Base-by-base conservation (phyloP, 2,797 vertebrate species). In the Brachymystax lenok region DNA sequence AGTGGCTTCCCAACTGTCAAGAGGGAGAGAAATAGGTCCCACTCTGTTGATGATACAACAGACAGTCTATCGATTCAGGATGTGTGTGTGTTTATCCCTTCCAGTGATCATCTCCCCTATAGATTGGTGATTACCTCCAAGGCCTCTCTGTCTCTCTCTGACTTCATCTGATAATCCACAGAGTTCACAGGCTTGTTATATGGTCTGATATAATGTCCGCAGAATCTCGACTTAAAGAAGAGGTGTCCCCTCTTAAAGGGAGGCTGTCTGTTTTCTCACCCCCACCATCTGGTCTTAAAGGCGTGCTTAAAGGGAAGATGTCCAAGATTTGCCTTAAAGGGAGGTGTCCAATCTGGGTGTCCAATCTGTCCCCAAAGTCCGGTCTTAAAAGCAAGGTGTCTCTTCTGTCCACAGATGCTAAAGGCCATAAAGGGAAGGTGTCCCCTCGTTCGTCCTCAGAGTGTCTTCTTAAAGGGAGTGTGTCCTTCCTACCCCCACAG, bases 131-230 rank as follows among this genome's bases (percentile, higher is more conserved):
- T 66, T 59, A 3, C 12, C 33, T 17, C 24, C 16, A 1, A 63
- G 59, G 24, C 24, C 7, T 13, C 59, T 24, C 8, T 10, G 21
- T 21, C 59, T 78, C 67, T 75, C 66, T n/a, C 33, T 80, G 66
- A 80, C 73, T 7, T 7, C 24, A 68, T 78, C 69, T 46, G 70
- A 71, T 76, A 54, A 81, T 71, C 50, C 35, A 56, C 40, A 73
- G 81, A 30, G 50, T 77, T 91, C 73, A 92, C 67, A 93, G 82
- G 30, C 83, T 82, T 59, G 88, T 63, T 63, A 63, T 92, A 69
- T 88, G 82, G 33, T 89, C 72, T 0, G 83, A 84, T 3, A 64
- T 78, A 51, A 24, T 28, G 35, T 50, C 69, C 1, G 16, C 27
- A 67, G 64, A 12, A 10, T 69, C 68, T 46, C 0, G 68, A 1